These are phyloP conservation scores for Lepeophtheirus salmonis DNA, from an alignment of 1,140 invertebrate genomes.

Conservation along the genomic window DNA sequence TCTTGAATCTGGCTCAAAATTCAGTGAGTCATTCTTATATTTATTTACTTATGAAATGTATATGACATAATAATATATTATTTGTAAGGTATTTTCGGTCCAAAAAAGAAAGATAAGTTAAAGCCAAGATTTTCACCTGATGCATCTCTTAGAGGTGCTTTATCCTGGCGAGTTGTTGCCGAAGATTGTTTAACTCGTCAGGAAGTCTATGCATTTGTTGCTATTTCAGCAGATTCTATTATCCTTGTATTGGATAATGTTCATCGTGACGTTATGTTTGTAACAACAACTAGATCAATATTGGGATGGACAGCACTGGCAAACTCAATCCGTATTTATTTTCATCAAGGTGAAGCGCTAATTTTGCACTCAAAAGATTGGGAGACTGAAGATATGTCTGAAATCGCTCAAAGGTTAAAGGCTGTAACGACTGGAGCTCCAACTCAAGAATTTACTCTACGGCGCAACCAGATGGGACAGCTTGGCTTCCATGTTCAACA, in stretches of 20 bases:
- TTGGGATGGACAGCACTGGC: slow-evolving; percentile 24
- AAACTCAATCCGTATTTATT: slow-evolving; percentile 21
- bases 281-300: slow-evolving; percentile 9
- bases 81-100: slow-evolving; percentile 35
- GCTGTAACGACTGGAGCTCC: slow-evolving; percentile 51
- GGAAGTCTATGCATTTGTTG: slow-evolving; percentile 57
- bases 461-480: slow-evolving; percentile 59
- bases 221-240: slow-evolving; percentile 64
- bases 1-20: slow-evolving; percentile 67
- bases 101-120: slow-evolving; percentile 46
- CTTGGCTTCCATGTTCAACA: slow-evolving; percentile 88
- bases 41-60: neutral
- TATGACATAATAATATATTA: neutral
- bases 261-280: slow-evolving; percentile 46
- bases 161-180: slow-evolving; percentile 53
- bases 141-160: slow-evolving; percentile 41
- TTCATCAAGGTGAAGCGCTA: slow-evolving; percentile 14
- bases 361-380: slow-evolving; percentile 30
- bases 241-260: slow-evolving; percentile 65
- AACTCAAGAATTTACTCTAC: slow-evolving; percentile 48
- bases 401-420: slow-evolving; percentile 48
- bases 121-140: slow-evolving; percentile 46
- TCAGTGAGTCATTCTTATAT: slow-evolving; percentile 45
- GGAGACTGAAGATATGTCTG: slow-evolving; percentile 49
- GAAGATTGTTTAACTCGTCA: slow-evolving; percentile 33